Base-by-base conservation (phyloP, 2,888 invertebrate species). In the Micoletzkya japonica region DNA sequence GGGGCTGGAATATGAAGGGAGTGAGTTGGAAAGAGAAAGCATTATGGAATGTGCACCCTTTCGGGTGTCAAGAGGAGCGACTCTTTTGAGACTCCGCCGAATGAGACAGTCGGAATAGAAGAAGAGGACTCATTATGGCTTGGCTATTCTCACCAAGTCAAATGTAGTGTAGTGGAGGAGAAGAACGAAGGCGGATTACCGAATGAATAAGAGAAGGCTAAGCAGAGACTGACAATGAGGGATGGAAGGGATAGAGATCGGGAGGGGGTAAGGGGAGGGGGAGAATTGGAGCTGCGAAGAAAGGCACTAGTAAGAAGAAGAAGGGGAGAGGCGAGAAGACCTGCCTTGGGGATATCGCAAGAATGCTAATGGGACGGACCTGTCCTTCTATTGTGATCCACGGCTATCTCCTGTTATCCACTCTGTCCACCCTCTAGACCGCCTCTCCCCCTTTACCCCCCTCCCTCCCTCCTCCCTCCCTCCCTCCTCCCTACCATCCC, bases 1-100 rank as follows among this genome's bases (percentile, higher is more conserved):
- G 39, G 26, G 24, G 36, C n/a, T n/a, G 37, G 52, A 52, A n/a
- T 14, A 14, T 17, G 6, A 24, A 6, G 59, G 49, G 34, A 49
- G 61, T 30, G 44, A 61, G 61, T 44, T 61, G 30, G 61, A 49
- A 61, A 44, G 44, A 44, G 44, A 17, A 17, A 44, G 44, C 10
- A 17, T 44, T 14, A 44, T 44, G 20, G 44, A n/a, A n/a, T n/a
- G n/a, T n/a, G n/a, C n/a, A n/a, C n/a, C n/a, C n/a, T n/a, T n/a
- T n/a, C n/a, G n/a, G n/a, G n/a, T n/a, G n/a, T n/a, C n/a, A n/a
- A n/a, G n/a, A n/a, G n/a, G n/a, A n/a, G n/a, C n/a, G n/a, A n/a
- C n/a, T n/a, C n/a, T n/a, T n/a, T n/a, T n/a, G n/a, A n/a, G n/a
- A n/a, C n/a, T n/a, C n/a, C n/a, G n/a, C n/a, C n/a, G n/a, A n/a